Evolutionary conservation across 2,797 vertebrate genomes (phyloP), one percentile per base, ranked within the genome.

Genomic region (Sebastolobus alascanus): DNA sequence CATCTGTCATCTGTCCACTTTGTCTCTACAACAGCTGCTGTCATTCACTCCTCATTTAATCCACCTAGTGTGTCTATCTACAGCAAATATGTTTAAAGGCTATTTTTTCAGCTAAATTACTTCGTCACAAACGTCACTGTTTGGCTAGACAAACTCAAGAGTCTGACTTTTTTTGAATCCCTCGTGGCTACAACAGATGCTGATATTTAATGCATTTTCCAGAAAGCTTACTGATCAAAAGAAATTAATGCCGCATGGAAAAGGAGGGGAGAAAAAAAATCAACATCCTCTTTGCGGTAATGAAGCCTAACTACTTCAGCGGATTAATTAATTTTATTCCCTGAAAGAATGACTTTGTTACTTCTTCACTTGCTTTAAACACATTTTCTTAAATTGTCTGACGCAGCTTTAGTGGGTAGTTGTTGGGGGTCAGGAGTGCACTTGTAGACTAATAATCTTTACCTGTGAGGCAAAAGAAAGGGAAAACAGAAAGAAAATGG

Each of bases 201-300:
- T 81, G 74, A 74, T 67, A 80, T 77, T 80, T 68, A 83, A 83
- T 79, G 64, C 56, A 68, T 73, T 87, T 84, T 85, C 63, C 75
- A 75, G 71, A 87, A 82, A 61, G 61, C 77, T 80, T 70, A 58
- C 66, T 83, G 85, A 91, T 91, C 79, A 88, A 88, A 91, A 90
- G 63, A 73, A 89, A 80, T 84, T 12, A 84, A 84, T 89, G 89
- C 78, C 55, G 54, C 58, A 61, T 65, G 59, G 72, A 75, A 85
- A 79, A 75, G 29, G 61, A 38, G 54, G 60, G 69, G 14, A 4
- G 58, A 68, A 68, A 67, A 31, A 59, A 68, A 72, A 84, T 80
- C 46, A 43, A 67, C 67, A 78, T 82, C 75, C 52, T 75, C 59
- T 75, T 83, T 79, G 75, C 61, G 25, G 35, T 83, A 89, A 90